Base-by-base conservation (phyloP, 2,888 invertebrate genomes). In the Trissonchulus sp. region DNA sequence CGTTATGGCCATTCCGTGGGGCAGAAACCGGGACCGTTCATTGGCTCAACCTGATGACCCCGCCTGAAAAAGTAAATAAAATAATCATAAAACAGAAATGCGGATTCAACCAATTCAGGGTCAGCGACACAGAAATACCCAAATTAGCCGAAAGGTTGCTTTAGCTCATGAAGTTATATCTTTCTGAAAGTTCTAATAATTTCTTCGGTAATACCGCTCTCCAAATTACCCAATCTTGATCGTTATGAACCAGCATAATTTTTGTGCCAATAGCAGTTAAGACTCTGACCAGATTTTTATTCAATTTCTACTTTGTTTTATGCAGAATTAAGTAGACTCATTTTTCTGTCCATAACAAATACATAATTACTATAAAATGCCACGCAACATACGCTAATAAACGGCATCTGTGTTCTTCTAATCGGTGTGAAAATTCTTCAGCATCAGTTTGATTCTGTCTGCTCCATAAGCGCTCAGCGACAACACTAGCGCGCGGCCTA, bases 381-480 rank as follows among this genome's bases (percentile, higher is more conserved):
- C 68, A 60, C 60, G 60, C 18, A 60, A 60, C n/a, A 73, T 77
- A 85, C 82, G 83, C 82, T 77, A 90, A 88, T 88, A 92, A 88
- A 68, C 92, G 87, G 82, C 92, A 93, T 28, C 92, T 89, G 76
- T 88, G 87, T 82, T 92, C 91, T 82, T 91, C 91, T 60, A 93
- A 83, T 77, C 92, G 86, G 73, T 86, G 84, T 48, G 86, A 85
- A 0, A 90, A 91, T n/a, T 85, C 83, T 0, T 82, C 79, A 0
- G 85, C 79, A 77, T 86, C 84, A 77, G 82, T 83, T 36, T 79
- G 77, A 79, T 77, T 86, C 81, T 81, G 86, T 3, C 85, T 80
- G 31, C 90, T 90, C 94, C 94, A 95, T 0, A 95, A 87, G 77
- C 90, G 89, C 85, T 96, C 95, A 0, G 93, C 95, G 0, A 91